These are phyloP conservation scores for Balanococcus diminutus DNA, from an alignment of 2,888 invertebrate genomes.

Conservation along the genomic window DNA sequence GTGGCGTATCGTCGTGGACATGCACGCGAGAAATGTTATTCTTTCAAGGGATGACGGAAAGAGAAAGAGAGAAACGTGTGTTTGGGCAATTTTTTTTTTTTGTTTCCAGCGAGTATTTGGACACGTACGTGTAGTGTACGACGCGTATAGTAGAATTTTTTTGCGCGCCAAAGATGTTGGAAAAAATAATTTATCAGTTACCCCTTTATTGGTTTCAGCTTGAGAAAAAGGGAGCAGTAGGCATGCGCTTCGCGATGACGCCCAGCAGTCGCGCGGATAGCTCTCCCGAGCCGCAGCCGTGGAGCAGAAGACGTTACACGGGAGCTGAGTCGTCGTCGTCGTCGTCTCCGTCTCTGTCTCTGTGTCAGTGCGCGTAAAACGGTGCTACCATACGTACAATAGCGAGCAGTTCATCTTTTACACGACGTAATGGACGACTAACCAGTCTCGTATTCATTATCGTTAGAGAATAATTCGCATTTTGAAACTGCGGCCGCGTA, in stretches of 20 bases:
- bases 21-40: not conserved
- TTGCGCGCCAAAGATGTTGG: constrained; percentile 22
- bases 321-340: constrained; percentile 48
- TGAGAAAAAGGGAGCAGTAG: constrained; percentile 33
- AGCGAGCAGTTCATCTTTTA: not conserved
- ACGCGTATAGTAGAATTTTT: constrained; percentile 5
- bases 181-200: constrained; percentile 35
- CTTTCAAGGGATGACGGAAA: not conserved
- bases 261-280: constrained; percentile 52
- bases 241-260: constrained; percentile 46
- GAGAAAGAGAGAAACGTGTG: not conserved
- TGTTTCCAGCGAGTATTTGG: not conserved
- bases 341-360: too few species aligned
- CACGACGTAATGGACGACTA: not conserved
- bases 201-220: constrained; percentile 45
- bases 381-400: constrained; percentile 46
- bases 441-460: not conserved
- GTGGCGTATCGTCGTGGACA: not conserved
- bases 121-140: not conserved
- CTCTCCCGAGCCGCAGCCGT: constrained; percentile 27
- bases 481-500: not conserved
- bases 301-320: constrained; percentile 39
- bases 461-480: not conserved
- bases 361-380: constrained; percentile 47
- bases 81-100: not conserved